These are phyloP conservation scores for Tetranychus truncatus DNA, from an alignment of 2,888 invertebrate genomes.

Conservation along the genomic window DNA sequence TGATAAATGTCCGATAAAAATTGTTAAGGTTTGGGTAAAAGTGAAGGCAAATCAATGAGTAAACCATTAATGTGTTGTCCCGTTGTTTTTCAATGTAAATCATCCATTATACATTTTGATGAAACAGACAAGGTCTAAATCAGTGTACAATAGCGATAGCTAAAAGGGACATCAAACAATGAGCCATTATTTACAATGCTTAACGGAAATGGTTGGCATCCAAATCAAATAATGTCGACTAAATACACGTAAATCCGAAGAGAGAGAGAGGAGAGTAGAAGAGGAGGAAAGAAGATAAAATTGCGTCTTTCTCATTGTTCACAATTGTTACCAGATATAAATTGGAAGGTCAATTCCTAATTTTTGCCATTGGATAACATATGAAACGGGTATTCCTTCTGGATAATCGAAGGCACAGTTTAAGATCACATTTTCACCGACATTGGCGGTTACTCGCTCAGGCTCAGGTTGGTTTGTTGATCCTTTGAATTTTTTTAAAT, in stretches of 20 bases:
- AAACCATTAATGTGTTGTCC: too few species aligned
- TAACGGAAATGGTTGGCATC: too few species aligned
- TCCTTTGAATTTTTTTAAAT: neutral
- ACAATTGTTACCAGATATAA: conserved; percentile 56
- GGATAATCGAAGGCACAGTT: conserved; percentile 95
- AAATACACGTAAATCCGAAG: neutral
- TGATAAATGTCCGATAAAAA: too few species aligned
- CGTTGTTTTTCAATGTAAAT: too few species aligned
- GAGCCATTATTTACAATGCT: too few species aligned
- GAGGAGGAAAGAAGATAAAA: neutral
- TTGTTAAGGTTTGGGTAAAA: too few species aligned
- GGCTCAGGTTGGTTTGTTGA: neutral
- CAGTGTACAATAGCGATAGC: too few species aligned
- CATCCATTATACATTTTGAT: too few species aligned
- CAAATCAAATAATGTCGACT: too few species aligned
- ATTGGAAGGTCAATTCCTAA: conserved; percentile 88
- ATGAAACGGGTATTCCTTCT: conserved; percentile 49
- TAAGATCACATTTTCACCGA: conserved; percentile 86
- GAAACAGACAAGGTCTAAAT: too few species aligned
- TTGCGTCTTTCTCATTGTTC: neutral
- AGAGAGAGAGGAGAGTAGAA: neutral
- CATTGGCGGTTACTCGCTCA: conserved; percentile 55
- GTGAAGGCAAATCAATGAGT: too few species aligned
- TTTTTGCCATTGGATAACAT: conserved; percentile 98
- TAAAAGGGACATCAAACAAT: too few species aligned